Evolutionary conservation across 1,140 invertebrate species (phyloP).

Genomic region (Brachionus rubens): DNA sequence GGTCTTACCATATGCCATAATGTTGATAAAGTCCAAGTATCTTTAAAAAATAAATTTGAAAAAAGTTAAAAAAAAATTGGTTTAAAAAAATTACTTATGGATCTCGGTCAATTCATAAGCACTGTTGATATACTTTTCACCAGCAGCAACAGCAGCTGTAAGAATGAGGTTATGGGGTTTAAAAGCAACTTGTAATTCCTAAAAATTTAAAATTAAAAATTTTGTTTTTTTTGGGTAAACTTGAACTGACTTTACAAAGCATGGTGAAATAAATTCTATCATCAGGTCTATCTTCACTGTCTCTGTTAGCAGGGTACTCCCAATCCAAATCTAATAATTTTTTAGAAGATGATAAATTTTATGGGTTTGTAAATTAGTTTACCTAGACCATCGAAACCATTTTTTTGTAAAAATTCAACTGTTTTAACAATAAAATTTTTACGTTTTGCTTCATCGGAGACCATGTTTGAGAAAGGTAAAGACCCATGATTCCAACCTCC

Average conservation of each 20-base stretch:
- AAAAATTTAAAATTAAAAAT: not conserved
- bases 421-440: slow-evolving; percentile 57
- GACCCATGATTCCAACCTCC: slow-evolving; percentile 79
- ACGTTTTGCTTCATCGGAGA: slow-evolving; percentile 65
- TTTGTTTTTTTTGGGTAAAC: not conserved
- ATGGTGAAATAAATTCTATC: slow-evolving; percentile 66
- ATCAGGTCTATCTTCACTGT: slow-evolving; percentile 49
- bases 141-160: slow-evolving; percentile 51
- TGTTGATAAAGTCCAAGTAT: slow-evolving; percentile 88
- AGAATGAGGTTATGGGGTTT: slow-evolving; percentile 48
- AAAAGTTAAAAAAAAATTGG: slow-evolving; percentile 67
- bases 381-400: slow-evolving; percentile 83
- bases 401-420: slow-evolving; percentile 80
- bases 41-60: slow-evolving; percentile 54
- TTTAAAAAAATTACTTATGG: slow-evolving; percentile 67
- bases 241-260: slow-evolving; percentile 52
- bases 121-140: slow-evolving; percentile 49
- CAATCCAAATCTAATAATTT: slow-evolving; percentile 65
- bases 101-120: slow-evolving; percentile 75
- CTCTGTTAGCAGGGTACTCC: slow-evolving; percentile 67
- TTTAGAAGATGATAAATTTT: not conserved
- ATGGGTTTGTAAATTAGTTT: not conserved
- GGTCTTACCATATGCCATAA: slow-evolving; percentile 73
- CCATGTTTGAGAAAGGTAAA: slow-evolving; percentile 71
- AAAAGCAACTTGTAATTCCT: slow-evolving; percentile 37